phyloP scores from a whole-genome alignment of 2,113 vertebrate species.

The Apodemus speciosus region DNA sequence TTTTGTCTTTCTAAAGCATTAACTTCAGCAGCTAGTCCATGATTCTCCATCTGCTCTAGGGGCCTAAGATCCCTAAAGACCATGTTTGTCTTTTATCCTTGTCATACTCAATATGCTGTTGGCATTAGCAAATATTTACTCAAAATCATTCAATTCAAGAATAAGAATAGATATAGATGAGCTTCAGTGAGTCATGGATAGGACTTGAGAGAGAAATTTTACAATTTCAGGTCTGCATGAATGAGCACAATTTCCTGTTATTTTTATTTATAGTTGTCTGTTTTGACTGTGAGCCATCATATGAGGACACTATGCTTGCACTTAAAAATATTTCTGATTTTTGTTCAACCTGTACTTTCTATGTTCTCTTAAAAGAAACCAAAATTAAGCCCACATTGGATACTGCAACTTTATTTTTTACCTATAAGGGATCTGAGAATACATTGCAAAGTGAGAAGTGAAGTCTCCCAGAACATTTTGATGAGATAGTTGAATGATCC shows the following conservation, averaged over 20 bases:
- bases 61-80: conserved; percentile 52
- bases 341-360: background rate
- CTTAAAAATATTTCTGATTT: background rate
- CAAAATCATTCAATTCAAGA: background rate
- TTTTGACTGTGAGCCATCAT: background rate
- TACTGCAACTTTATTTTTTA: conserved; percentile 10
- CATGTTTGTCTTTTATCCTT: conserved; percentile 48
- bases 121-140: conserved; percentile 53
- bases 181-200: background rate
- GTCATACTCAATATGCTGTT: conserved; percentile 33
- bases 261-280: conserved; percentile 40
- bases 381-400: background rate
- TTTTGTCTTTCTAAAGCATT: conserved; percentile 61
- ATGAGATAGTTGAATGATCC: background rate
- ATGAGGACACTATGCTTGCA: background rate
- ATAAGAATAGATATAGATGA: conserved; percentile 47
- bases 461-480: background rate
- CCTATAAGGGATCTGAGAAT: conserved; percentile 4
- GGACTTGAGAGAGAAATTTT: conserved; percentile 38
- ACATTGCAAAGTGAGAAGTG: background rate
- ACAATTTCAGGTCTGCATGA: conserved; percentile 16
- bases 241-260: conserved; percentile 17
- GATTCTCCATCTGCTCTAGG: conserved; percentile 49
- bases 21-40: conserved; percentile 27
- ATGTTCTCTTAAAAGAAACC: conserved; percentile 28